phyloP scores from a whole-genome alignment of 2,113 vertebrate species.

The Quiscalus mexicanus region DNA sequence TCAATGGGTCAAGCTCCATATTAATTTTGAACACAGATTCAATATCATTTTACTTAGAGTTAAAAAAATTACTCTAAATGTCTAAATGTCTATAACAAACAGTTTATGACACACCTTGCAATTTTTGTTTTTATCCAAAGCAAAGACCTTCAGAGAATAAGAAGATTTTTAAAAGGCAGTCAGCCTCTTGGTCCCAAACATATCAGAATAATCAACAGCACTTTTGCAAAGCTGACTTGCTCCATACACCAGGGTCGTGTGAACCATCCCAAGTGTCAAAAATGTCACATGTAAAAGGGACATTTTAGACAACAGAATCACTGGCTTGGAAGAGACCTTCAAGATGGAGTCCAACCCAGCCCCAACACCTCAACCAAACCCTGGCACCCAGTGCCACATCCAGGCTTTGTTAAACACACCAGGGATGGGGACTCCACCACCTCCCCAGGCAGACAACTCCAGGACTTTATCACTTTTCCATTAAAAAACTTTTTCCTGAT shows the following conservation, averaged over 20 bases:
- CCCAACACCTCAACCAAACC: not conserved
- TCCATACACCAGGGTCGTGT: not conserved
- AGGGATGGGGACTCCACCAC: not conserved
- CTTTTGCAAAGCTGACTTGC: not conserved
- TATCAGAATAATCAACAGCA: not conserved
- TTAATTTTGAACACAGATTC: not conserved
- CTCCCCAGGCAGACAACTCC: rapidly evolving
- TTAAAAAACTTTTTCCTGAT: too few species aligned
- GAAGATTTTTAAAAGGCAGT: not conserved
- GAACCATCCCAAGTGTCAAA: not conserved
- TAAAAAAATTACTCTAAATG: not conserved
- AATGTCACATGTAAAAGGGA: not conserved
- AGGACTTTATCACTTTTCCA: not conserved
- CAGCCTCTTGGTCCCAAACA: not conserved
- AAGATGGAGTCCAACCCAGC: not conserved
- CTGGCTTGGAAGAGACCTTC: rapidly evolving
- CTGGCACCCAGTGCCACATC: not conserved
- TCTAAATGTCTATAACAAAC: not conserved
- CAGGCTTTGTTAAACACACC: not conserved
- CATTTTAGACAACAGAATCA: not conserved
- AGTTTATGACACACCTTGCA: not conserved
- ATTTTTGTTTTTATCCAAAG: not conserved
- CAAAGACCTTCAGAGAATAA: not conserved
- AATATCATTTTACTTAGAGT: not conserved
- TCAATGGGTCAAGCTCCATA: not conserved